A percentile compares a stretch with the other conserved stretches of the same genome.
These are phyloP conservation scores for Microcebus tavaratra DNA, from an alignment of 2,113 vertebrate genomes.

Conservation along the genomic window DNA sequence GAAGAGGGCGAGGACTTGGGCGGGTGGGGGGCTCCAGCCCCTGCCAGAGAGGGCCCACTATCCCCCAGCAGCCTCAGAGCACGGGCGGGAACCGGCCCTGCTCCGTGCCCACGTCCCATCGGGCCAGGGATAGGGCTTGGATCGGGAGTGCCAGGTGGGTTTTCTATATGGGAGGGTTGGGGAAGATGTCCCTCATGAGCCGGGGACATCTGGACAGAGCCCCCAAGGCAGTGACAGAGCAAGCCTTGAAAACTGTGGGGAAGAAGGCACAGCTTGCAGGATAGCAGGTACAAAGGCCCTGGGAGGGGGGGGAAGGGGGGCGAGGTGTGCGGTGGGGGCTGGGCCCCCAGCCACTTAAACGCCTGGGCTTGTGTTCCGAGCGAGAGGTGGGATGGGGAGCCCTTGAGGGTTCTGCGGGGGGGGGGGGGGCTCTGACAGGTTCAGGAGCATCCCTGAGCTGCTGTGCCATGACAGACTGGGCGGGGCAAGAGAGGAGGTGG, in stretches of 20 bases:
- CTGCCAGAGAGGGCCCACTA: background rate
- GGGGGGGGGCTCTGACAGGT: background rate
- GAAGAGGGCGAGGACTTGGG: background rate
- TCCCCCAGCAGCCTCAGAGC: background rate
- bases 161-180: background rate
- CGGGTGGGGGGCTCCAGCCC: background rate
- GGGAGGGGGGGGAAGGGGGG: accelerated
- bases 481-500: background rate
- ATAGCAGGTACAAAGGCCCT: background rate
- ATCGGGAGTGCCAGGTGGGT: background rate
- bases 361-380: background rate
- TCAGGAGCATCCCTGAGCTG: background rate
- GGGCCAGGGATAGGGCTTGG: too few species aligned
- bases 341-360: background rate
- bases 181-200: background rate
- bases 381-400: background rate
- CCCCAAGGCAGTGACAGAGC: background rate
- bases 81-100: background rate
- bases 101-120: accelerated
- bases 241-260: background rate
- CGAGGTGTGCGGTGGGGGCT: background rate
- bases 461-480: background rate
- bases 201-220: background rate
- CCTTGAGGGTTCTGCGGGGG: too few species aligned
- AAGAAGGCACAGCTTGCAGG: background rate